These are phyloP conservation scores for Stomatorhinus ivindoensis DNA, from an alignment of 2,113 vertebrate genomes.

Conservation along the genomic window DNA sequence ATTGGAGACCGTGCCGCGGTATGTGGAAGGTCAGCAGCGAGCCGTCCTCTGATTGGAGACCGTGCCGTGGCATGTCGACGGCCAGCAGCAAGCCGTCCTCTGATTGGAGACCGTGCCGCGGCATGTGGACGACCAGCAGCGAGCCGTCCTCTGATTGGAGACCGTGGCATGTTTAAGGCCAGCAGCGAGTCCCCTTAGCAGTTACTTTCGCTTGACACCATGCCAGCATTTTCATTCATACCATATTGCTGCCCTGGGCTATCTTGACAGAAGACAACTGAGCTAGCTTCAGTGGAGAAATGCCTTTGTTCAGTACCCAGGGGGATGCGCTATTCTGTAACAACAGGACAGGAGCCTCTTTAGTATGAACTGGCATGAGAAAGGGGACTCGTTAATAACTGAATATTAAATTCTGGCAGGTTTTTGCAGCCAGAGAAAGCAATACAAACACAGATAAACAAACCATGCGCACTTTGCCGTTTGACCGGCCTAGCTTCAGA, in stretches of 20 bases:
- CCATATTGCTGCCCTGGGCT: not conserved
- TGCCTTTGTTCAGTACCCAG: not conserved
- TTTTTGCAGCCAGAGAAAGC: not conserved
- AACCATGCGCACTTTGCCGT: not conserved
- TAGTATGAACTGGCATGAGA: not conserved
- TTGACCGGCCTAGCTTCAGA: not conserved
- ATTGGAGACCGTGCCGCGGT: too few species aligned
- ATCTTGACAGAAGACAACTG: not conserved
- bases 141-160: not conserved
- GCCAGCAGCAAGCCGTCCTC: not conserved
- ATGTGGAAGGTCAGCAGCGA: too few species aligned
- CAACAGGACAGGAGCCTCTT: not conserved
- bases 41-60: too few species aligned
- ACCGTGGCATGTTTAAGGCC: not conserved
- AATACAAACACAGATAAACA: not conserved
- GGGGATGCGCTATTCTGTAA: not conserved
- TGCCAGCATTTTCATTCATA: conserved; percentile 1
- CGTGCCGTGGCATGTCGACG: too few species aligned
- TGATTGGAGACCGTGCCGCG: too few species aligned
- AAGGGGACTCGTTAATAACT: not conserved
- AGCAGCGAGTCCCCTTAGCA: not conserved
- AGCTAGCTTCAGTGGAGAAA: not conserved
- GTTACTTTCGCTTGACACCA: not conserved
- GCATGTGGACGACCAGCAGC: not conserved
- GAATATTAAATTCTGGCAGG: not conserved